Percentiles rank a stretch among this genome's conserved stretches.
These are phyloP conservation scores for Diplodus puntazzo DNA, from an alignment of 2,797 vertebrate genomes.

Conservation along the genomic window DNA sequence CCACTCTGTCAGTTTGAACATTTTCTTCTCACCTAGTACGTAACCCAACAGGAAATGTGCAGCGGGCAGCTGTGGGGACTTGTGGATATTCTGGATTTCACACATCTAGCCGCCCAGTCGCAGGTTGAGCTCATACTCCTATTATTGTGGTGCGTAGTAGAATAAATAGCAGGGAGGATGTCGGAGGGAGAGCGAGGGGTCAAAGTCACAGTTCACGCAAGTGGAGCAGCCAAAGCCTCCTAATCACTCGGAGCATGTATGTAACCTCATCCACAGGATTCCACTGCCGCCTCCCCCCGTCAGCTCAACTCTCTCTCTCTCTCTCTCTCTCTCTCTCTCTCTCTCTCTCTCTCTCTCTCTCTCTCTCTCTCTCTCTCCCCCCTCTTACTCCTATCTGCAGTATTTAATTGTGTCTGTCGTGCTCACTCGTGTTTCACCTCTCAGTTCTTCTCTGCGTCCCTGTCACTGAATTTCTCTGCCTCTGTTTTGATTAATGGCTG, in stretches of 20 bases:
- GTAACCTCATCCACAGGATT: slow-evolving; percentile 81
- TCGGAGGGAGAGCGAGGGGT: slow-evolving; percentile 44
- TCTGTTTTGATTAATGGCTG: slow-evolving; percentile 35
- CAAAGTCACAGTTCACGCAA: slow-evolving; percentile 79
- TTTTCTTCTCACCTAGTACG: slow-evolving; percentile 19
- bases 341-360: neutral
- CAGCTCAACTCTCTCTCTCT: slow-evolving; percentile 32
- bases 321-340: slow-evolving; percentile 18
- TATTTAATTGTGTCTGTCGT: slow-evolving; percentile 1
- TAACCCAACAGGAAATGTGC: slow-evolving; percentile 41
- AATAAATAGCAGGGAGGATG: slow-evolving; percentile 78
- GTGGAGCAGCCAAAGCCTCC: slow-evolving; percentile 76
- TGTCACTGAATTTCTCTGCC: slow-evolving; percentile 12
- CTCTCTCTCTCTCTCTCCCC: slow-evolving; percentile 26
- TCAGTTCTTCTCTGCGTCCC: neutral
- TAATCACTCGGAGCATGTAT: slow-evolving; percentile 79
- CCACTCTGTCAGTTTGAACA: slow-evolving; percentile 25
- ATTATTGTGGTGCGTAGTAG: slow-evolving; percentile 72
- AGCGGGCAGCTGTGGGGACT: slow-evolving; percentile 53
- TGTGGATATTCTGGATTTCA: slow-evolving; percentile 70
- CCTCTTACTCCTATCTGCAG: slow-evolving; percentile 10
- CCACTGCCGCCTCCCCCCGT: slow-evolving; percentile 39
- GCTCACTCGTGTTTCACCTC: slow-evolving; percentile 22
- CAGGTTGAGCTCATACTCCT: slow-evolving; percentile 73
- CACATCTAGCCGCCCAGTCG: slow-evolving; percentile 62